These are phyloP conservation scores for Neoniphon sammara DNA, from an alignment of 2,797 vertebrate genomes.

Conservation along the genomic window DNA sequence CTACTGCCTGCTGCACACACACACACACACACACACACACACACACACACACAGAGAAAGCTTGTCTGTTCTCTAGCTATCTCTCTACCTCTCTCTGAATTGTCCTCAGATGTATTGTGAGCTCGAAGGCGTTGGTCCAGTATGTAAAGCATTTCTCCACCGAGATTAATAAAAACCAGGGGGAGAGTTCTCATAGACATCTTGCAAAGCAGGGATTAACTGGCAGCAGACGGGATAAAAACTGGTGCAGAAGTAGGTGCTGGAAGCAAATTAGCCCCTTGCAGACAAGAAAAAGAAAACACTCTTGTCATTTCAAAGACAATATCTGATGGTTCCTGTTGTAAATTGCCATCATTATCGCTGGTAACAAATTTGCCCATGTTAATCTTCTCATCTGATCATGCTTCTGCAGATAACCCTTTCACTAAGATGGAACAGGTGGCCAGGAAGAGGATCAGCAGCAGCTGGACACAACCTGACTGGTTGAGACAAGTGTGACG, in stretches of 20 bases:
- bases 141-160: conserved; percentile 97
- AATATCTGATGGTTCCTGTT: conserved; percentile 29
- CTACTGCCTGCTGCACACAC: conserved; percentile 6
- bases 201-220: conserved; percentile 43
- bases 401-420: conserved; percentile 43
- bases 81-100: conserved; percentile 89
- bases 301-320: conserved; percentile 28
- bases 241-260: conserved; percentile 7
- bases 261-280: background rate
- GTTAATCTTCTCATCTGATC: conserved; percentile 46
- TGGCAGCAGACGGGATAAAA: conserved; percentile 3
- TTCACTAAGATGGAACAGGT: conserved; percentile 73
- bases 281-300: conserved; percentile 8
- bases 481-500: conserved; percentile 59
- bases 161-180: conserved; percentile 93
- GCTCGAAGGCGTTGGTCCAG: conserved; percentile 92
- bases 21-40: conserved; percentile 23
- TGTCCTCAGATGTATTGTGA: conserved; percentile 88
- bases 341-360: background rate
- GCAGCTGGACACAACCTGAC: conserved; percentile 49
- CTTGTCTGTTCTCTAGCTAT: conserved; percentile 11
- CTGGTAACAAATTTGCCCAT: conserved; percentile 15
- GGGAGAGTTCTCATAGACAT: conserved; percentile 92
- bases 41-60: background rate
- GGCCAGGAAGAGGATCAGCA: conserved; percentile 73